Percentiles rank a stretch among this genome's conserved stretches.
Evolutionary conservation across 2,888 invertebrate genomes (phyloP).

Genomic region (Morpho achilles): DNA sequence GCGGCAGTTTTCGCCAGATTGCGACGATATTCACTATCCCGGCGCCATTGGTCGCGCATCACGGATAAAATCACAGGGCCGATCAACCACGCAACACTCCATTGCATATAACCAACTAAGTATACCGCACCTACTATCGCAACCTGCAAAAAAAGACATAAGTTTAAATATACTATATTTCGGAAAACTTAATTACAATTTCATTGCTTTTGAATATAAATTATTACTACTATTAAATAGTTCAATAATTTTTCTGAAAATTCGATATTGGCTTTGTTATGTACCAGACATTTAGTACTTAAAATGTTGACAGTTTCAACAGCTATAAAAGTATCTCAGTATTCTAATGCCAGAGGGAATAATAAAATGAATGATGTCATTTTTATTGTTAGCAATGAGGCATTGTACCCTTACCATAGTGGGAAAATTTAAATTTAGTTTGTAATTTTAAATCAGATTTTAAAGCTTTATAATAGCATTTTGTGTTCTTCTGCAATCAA

Average conservation of each 20-base stretch:
- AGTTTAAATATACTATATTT: not conserved
- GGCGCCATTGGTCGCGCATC: constrained; percentile 88
- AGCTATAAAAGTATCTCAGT: constrained; percentile 8
- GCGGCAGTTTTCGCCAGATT: constrained; percentile 88
- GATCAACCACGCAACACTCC: constrained; percentile 94
- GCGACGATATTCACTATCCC: constrained; percentile 85
- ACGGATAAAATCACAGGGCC: constrained; percentile 88
- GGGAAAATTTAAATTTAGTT: not conserved
- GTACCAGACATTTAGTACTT: too few relatives aligned
- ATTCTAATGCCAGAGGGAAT: constrained; percentile 40
- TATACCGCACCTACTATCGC: constrained; percentile 87
- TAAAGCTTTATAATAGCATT: not conserved
- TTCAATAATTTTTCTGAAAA: too few relatives aligned
- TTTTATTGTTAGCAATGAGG: constrained; percentile 9
- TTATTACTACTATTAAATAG: too few relatives aligned
- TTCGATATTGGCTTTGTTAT: too few relatives aligned
- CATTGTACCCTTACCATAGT: not conserved
- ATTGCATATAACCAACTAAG: constrained; percentile 90
- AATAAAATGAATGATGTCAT: constrained; percentile 44
- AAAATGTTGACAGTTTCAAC: constrained; percentile 1
- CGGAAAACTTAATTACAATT: too few relatives aligned
- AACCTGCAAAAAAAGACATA: constrained; percentile 57
- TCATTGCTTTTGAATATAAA: too few relatives aligned
- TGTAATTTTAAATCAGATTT: constrained; percentile 15
- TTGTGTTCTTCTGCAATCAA: too few relatives aligned